Evolutionary conservation across 2,113 vertebrate genomes (phyloP).

Genomic region (Stercorarius parasiticus): DNA sequence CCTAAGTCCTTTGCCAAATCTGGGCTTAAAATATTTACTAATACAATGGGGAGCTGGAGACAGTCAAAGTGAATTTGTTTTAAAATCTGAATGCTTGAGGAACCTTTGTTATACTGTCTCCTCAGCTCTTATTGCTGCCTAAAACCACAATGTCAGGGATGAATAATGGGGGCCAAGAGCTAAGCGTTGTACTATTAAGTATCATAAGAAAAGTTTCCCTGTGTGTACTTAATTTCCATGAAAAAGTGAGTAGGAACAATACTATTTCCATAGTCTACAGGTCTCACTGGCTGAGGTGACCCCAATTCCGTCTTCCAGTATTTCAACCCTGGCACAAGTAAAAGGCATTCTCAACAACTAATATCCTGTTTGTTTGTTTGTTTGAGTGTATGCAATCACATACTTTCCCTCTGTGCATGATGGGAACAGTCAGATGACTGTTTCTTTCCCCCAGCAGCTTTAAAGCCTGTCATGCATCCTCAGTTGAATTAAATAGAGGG

Average conservation of each 20-base stretch:
- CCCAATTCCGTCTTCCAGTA: neutral
- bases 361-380: neutral
- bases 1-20: neutral
- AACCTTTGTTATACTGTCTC: neutral
- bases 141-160: neutral
- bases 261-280: neutral
- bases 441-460: neutral
- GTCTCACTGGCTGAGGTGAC: neutral
- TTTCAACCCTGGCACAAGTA: neutral
- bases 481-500: neutral
- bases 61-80: neutral
- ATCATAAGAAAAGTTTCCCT: neutral
- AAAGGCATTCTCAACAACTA: neutral
- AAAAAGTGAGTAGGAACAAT: neutral
- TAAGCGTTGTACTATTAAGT: neutral
- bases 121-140: neutral
- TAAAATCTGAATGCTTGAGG: neutral
- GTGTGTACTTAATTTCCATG: neutral
- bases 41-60: neutral
- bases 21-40: constrained; percentile 4
- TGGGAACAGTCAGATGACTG: neutral
- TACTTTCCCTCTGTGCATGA: neutral
- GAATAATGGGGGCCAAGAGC: neutral
- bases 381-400: neutral
- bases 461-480: neutral